Percentiles rank a stretch among this genome's conserved stretches.
Conservation (phyloP, 2,797 vertebrate species). For the Phaenicophaeus curvirostris region DNA sequence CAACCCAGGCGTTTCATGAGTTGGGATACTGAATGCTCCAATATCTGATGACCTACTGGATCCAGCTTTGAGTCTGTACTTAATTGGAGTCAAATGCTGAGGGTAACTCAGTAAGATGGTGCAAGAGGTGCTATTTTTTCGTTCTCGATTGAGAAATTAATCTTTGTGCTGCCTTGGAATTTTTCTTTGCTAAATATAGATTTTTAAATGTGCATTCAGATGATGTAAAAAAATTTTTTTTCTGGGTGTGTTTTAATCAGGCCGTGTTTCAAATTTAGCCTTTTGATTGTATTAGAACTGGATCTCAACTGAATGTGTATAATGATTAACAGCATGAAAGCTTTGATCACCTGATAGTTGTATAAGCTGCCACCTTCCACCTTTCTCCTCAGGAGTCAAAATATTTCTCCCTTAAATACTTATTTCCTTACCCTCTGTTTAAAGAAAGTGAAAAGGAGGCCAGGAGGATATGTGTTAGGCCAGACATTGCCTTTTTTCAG, state of each 20-base stretch:
- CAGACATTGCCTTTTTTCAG: not conserved
- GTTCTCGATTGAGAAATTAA: not conserved
- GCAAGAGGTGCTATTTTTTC: not conserved
- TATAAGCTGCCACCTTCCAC: not conserved
- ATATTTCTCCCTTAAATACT: not conserved
- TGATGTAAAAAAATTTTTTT: not conserved
- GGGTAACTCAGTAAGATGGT: not conserved
- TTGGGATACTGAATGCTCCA: not conserved
- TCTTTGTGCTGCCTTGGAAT: too few species aligned
- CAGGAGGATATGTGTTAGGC: rapidly evolving
- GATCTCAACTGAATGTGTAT: not conserved
- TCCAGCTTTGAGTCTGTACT: not conserved
- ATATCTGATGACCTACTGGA: not conserved
- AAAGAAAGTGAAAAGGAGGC: too few species aligned
- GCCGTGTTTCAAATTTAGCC: not conserved
- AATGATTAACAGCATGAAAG: not conserved
- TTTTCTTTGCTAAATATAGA: not conserved
- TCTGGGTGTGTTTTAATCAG: not conserved
- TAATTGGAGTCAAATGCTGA: not conserved
- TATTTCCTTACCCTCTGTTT: not conserved
- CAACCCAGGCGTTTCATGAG: not conserved
- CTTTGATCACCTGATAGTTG: not conserved
- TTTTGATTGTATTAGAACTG: not conserved
- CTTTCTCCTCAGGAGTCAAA: not conserved
- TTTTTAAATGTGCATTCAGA: not conserved